A percentile compares a stretch with the other conserved stretches of the same genome.
phyloP scores from a whole-genome alignment of 1,140 invertebrate genomes.

The Neoseiulus cucumeris region DNA sequence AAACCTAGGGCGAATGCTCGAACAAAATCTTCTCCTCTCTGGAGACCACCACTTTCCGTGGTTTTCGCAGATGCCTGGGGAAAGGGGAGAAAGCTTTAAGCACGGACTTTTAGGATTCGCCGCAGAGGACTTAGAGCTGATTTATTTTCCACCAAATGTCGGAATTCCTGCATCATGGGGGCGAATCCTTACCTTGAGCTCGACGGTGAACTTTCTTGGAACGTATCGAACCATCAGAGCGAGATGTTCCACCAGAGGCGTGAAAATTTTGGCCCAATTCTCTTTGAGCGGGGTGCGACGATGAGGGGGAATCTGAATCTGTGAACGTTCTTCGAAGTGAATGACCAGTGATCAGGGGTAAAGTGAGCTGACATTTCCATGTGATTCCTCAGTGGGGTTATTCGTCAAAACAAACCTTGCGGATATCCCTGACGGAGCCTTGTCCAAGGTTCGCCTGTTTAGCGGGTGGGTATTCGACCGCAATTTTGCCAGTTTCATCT shows the following conservation, averaged over 20 bases:
- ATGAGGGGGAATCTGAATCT: conserved; percentile 45
- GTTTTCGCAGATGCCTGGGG: conserved; percentile 44
- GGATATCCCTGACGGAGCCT: background rate
- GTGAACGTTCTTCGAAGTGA: conserved; percentile 20
- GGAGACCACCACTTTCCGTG: conserved; percentile 65
- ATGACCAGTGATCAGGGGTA: too few species aligned
- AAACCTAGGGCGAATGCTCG: conserved; percentile 90
- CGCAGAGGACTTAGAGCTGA: too few species aligned
- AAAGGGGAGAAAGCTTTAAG: conserved; percentile 4
- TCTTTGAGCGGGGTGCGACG: conserved; percentile 83
- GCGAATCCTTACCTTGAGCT: conserved; percentile 38
- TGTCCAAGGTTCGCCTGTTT: background rate
- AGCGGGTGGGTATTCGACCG: background rate
- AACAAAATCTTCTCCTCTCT: conserved; percentile 96
- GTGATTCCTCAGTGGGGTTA: too few species aligned
- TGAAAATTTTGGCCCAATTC: conserved; percentile 93
- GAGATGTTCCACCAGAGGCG: conserved; percentile 83
- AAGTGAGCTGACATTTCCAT: too few species aligned
- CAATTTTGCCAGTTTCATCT: background rate
- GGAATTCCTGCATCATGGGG: background rate
- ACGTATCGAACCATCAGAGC: conserved; percentile 87
- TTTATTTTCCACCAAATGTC: background rate
- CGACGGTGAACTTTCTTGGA: conserved; percentile 68
- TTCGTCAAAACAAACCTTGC: background rate
- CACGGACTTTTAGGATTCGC: too few species aligned